A percentile compares a stretch with the other conserved stretches of the same genome.
phyloP scores from a whole-genome alignment of 2,113 vertebrate species.

The Pterocles orientalis region DNA sequence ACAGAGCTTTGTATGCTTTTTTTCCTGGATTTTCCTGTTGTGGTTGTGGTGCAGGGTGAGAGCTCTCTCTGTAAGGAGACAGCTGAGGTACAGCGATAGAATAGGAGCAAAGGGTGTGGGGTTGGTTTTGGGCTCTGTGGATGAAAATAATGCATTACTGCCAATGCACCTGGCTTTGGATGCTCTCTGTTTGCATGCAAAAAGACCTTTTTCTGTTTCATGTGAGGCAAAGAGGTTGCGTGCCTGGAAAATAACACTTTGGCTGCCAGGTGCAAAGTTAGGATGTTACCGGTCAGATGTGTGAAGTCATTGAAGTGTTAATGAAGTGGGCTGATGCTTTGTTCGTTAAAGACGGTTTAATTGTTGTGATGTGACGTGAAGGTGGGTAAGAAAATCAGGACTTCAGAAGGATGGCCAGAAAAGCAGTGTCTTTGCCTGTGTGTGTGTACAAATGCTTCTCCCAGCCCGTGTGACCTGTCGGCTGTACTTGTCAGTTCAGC shows the following conservation, averaged over 20 bases:
- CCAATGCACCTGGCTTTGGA: neutral
- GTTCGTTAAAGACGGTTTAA: neutral
- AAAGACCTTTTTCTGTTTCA: neutral
- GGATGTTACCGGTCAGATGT: neutral
- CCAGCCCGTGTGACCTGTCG: neutral
- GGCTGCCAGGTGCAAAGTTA: neutral
- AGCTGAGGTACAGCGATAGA: neutral
- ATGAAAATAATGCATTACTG: neutral
- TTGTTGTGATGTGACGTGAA: neutral
- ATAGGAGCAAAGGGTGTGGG: neutral
- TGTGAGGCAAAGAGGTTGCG: neutral
- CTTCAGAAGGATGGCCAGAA: neutral
- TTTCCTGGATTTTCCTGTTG: neutral
- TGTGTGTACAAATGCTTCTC: neutral
- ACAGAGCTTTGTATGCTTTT: neutral
- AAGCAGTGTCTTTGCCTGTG: accelerated
- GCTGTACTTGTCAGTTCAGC: neutral
- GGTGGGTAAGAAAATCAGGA: neutral
- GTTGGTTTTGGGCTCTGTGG: neutral
- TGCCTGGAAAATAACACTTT: neutral
- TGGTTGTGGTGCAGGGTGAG: neutral
- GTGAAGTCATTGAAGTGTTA: neutral
- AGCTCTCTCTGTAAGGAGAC: neutral
- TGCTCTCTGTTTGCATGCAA: neutral
- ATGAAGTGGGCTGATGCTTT: neutral